Percentiles rank a stretch among this genome's conserved stretches.
phyloP scores from a whole-genome alignment of 2,797 vertebrate species.

The Malacoraja senta region DNA sequence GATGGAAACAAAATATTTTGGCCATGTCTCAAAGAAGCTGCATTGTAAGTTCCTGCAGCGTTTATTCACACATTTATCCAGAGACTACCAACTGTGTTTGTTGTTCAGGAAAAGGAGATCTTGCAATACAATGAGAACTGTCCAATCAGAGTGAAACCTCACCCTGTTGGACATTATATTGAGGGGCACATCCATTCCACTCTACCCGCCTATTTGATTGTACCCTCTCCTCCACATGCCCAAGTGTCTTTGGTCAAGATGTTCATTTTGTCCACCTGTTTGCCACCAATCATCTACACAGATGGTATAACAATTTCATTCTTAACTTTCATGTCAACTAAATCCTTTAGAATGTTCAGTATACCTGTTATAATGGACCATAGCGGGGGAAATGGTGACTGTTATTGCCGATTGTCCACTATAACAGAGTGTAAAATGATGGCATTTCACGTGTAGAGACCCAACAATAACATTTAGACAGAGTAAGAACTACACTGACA shows the following conservation, averaged over 20 bases:
- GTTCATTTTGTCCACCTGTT: neutral
- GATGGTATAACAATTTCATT: neutral
- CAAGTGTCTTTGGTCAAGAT: neutral
- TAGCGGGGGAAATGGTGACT: too few species aligned
- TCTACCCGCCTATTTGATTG: neutral
- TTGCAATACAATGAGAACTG: neutral
- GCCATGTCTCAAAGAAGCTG: neutral
- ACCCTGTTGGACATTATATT: too few species aligned
- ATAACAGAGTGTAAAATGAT: too few species aligned
- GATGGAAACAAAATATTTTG: neutral
- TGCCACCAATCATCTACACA: neutral
- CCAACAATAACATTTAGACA: too few species aligned
- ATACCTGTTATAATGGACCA: too few species aligned
- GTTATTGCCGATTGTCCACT: too few species aligned
- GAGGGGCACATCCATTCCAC: neutral
- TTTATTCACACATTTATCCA: neutral
- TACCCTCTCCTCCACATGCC: neutral
- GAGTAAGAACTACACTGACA: too few species aligned
- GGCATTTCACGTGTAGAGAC: too few species aligned
- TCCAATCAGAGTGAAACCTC: neutral
- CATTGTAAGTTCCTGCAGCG: neutral
- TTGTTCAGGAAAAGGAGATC: neutral
- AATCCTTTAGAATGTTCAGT: too few species aligned
- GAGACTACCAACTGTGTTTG: neutral
- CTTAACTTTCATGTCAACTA: too few species aligned